A percentile compares a stretch with the other conserved stretches of the same genome.
Evolutionary conservation across 2,888 invertebrate genomes (phyloP).

Genomic region (Lepeophtheirus nordmannii): DNA sequence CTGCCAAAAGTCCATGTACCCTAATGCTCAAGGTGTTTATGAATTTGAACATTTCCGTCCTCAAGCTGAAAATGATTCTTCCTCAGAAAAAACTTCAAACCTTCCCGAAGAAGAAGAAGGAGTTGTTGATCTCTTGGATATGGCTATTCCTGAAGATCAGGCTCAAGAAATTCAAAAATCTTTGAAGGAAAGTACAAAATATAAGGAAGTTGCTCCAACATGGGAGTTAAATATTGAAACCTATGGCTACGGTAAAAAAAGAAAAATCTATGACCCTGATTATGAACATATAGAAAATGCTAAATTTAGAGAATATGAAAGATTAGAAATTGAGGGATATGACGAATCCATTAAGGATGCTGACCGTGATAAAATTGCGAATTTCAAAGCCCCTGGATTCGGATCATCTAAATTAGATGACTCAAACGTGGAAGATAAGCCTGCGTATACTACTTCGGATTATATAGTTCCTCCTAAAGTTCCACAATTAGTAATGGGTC

Average conservation of each 20-base stretch:
- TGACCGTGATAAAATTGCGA: constrained; percentile 4
- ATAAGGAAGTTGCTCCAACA: constrained; percentile 26
- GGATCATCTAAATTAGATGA: neutral
- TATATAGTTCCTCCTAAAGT: constrained; percentile 23
- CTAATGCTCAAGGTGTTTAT: constrained; percentile 18
- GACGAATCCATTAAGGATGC: constrained; percentile 17
- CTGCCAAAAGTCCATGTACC: constrained; percentile 19
- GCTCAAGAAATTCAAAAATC: constrained; percentile 12
- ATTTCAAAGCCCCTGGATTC: constrained; percentile 11
- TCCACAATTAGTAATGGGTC: constrained; percentile 14
- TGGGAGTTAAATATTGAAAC: constrained; percentile 25
- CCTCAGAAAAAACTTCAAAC: too few relatives aligned
- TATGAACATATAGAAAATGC: constrained; percentile 24
- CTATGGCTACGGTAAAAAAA: constrained; percentile 9
- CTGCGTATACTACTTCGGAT: constrained; percentile 17
- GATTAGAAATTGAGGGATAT: constrained; percentile 20
- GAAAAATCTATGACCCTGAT: constrained; percentile 24
- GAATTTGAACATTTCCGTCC: constrained; percentile 15
- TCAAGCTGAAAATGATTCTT: neutral
- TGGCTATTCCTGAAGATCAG: constrained; percentile 17
- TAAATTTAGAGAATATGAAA: constrained; percentile 24
- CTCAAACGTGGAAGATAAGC: neutral
- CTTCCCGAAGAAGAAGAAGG: constrained; percentile 11
- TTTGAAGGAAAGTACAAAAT: constrained; percentile 21
- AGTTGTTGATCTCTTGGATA: constrained; percentile 21